Evolutionary conservation across 2,888 invertebrate species (phyloP).

Genomic region (Drosophila basisetae): DNA sequence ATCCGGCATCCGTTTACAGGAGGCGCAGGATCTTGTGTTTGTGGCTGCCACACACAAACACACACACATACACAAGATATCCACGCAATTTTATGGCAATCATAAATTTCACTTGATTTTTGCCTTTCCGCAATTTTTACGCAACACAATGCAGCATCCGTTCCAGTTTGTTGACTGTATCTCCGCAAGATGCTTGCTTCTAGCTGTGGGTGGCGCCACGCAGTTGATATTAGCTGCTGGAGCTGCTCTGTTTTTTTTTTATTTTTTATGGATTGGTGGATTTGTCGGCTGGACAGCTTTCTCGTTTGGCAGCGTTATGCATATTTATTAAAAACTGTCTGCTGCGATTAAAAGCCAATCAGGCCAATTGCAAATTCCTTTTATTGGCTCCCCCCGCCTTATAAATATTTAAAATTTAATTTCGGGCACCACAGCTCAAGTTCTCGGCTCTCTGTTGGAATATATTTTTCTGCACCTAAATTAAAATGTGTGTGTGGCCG

Average conservation of each 20-base stretch:
- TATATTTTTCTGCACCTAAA: slow-evolving; percentile 60
- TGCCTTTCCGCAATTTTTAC: slow-evolving; percentile 60
- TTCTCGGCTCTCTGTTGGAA: slow-evolving; percentile 53
- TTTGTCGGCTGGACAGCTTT: slow-evolving; percentile 10
- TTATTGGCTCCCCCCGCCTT: slow-evolving; percentile 70
- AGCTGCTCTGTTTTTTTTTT: slow-evolving; percentile 7
- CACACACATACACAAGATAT: slow-evolving; percentile 36
- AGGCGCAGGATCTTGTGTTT: slow-evolving; percentile 19
- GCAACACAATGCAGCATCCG: slow-evolving; percentile 64
- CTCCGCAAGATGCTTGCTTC: slow-evolving; percentile 37
- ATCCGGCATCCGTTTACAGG: slow-evolving; percentile 22
- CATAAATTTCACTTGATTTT: slow-evolving; percentile 77
- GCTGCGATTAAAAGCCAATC: slow-evolving; percentile 80
- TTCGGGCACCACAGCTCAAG: slow-evolving; percentile 64
- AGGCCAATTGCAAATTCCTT: slow-evolving; percentile 79
- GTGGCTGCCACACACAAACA: slow-evolving; percentile 5
- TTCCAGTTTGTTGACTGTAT: slow-evolving; percentile 34
- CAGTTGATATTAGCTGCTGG: slow-evolving; percentile 47
- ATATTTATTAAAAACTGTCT: slow-evolving; percentile 81
- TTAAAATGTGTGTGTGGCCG: slow-evolving; percentile 44
- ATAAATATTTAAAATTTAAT: slow-evolving; percentile 82
- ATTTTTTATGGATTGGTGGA: slow-evolving; percentile 3
- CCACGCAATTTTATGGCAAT: slow-evolving; percentile 77
- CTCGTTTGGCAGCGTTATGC: slow-evolving; percentile 62
- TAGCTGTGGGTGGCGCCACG: slow-evolving; percentile 8